Percentiles rank a stretch among this genome's conserved stretches.
phyloP scores from a whole-genome alignment of 2,113 vertebrate genomes.

The Monarcha castaneiventris region DNA sequence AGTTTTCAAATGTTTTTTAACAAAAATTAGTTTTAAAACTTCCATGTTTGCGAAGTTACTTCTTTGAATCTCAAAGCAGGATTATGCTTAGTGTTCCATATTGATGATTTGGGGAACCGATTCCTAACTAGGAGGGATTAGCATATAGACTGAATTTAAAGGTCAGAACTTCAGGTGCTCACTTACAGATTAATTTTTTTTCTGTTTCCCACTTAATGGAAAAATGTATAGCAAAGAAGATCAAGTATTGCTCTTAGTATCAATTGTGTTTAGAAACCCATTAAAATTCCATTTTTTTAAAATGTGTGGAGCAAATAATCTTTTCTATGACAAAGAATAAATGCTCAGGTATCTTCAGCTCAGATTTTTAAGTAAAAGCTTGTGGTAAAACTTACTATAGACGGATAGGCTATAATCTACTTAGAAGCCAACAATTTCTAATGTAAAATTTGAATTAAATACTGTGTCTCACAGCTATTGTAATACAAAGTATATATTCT shows the following conservation, averaged over 20 bases:
- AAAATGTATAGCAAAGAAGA: neutral
- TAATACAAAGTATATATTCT: neutral
- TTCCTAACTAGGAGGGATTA: slow-evolving; percentile 36
- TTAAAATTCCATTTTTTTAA: neutral
- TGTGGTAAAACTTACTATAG: neutral
- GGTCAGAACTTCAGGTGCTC: slow-evolving; percentile 30
- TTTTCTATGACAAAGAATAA: neutral
- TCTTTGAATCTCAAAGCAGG: neutral
- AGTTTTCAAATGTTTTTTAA: slow-evolving; percentile 52
- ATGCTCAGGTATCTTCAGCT: neutral
- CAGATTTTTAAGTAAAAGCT: neutral
- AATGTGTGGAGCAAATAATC: neutral
- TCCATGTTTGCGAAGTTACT: slow-evolving; percentile 21
- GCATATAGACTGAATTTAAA: slow-evolving; percentile 51
- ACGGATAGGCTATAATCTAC: neutral
- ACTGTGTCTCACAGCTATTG: neutral
- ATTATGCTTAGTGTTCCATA: slow-evolving; percentile 21
- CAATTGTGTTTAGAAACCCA: neutral
- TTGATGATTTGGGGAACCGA: neutral
- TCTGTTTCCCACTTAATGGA: neutral
- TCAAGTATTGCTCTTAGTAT: neutral
- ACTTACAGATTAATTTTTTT: neutral
- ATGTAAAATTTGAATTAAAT: neutral
- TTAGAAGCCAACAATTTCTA: neutral
- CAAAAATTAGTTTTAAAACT: slow-evolving; percentile 60